Percentiles rank a stretch among this genome's conserved stretches.
Conservation (phyloP, 2,113 vertebrate species). For the Oophaga pumilio region DNA sequence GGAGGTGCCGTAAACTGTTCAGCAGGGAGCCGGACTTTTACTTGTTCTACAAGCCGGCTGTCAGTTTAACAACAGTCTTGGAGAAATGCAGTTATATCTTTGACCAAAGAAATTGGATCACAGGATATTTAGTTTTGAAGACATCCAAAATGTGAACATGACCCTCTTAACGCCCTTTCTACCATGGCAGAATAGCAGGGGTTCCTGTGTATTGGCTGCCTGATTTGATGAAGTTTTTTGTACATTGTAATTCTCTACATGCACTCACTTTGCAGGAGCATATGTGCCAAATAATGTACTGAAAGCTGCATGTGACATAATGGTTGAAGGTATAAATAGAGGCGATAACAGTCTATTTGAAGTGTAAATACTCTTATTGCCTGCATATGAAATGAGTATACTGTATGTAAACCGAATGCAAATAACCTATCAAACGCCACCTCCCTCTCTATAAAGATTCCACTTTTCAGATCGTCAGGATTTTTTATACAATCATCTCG, state of each 20-base stretch:
- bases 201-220: not conserved
- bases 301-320: not conserved
- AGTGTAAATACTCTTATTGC: slow-evolving; percentile 17
- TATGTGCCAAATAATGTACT: not conserved
- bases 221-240: not conserved
- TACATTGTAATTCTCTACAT: not conserved
- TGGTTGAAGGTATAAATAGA: not conserved
- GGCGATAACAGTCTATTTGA: not conserved
- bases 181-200: not conserved
- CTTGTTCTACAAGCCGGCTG: too few relatives aligned
- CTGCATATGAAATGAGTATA: not conserved
- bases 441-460: slow-evolving; percentile 57
- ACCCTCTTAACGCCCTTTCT: not conserved
- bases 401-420: slow-evolving; percentile 7
- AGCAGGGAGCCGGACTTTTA: too few relatives aligned
- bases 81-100: too few relatives aligned
- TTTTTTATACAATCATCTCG: slow-evolving; percentile 66
- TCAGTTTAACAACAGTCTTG: too few relatives aligned
- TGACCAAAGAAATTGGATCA: not conserved
- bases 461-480: slow-evolving; percentile 66
- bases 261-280: not conserved
- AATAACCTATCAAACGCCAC: slow-evolving; percentile 44
- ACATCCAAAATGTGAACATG: not conserved
- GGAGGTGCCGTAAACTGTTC: too few relatives aligned
- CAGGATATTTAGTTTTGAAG: not conserved